phyloP scores from a whole-genome alignment of 2,888 invertebrate species.

The Euplagia quadripunctaria region DNA sequence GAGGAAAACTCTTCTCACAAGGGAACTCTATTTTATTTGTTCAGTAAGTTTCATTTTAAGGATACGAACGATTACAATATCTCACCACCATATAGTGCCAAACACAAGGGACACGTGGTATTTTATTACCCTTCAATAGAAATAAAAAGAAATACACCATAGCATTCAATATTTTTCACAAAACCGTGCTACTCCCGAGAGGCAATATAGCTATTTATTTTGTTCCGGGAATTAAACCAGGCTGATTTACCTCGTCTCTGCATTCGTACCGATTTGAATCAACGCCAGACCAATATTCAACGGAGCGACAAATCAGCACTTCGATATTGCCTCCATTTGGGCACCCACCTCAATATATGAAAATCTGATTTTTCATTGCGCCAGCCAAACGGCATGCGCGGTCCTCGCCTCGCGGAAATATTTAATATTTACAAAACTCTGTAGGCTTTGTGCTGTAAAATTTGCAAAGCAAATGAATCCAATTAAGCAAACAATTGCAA shows the following conservation, averaged over 20 bases:
- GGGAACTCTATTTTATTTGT: too few relatives aligned
- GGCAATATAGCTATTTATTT: constrained; percentile 52
- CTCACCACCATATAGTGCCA: too few relatives aligned
- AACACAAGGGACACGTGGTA: background rate
- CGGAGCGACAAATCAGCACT: constrained; percentile 86
- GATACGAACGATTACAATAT: too few relatives aligned
- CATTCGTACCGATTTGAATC: constrained; percentile 81
- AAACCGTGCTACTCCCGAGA: constrained; percentile 1
- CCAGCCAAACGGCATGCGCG: constrained; percentile 46
- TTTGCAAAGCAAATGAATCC: constrained; percentile 49
- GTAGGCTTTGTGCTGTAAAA: constrained; percentile 53
- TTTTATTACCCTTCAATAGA: background rate
- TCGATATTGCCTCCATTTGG: constrained; percentile 86
- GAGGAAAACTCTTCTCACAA: too few relatives aligned
- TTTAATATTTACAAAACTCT: constrained; percentile 62
- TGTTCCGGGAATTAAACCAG: constrained; percentile 66
- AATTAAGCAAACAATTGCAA: constrained; percentile 68
- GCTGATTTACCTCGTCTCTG: constrained; percentile 68
- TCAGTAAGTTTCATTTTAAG: too few relatives aligned
- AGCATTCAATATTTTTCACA: background rate
- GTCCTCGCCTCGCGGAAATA: constrained; percentile 37
- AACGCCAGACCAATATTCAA: constrained; percentile 84
- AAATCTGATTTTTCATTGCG: constrained; percentile 81
- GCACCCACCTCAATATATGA: constrained; percentile 80
- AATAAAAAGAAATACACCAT: background rate